A percentile compares a stretch with the other conserved stretches of the same genome.
Conservation (phyloP, 1,140 invertebrate genomes). For the Neodiprion fabricii region DNA sequence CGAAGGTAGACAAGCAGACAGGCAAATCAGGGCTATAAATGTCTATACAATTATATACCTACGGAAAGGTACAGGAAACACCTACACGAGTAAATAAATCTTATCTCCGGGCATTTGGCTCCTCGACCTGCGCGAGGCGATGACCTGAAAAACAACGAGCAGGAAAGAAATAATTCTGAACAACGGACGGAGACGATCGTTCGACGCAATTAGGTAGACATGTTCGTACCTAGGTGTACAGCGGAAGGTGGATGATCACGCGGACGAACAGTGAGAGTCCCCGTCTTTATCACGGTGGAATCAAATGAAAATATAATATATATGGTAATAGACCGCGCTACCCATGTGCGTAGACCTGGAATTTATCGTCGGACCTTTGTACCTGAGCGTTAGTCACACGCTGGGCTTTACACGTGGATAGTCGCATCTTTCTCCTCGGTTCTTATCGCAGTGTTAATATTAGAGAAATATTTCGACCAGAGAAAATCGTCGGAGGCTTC, state of each 20-base stretch:
- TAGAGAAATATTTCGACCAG: not conserved
- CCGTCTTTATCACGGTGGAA: not conserved
- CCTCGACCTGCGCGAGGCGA: no score
- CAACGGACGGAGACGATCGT: not conserved
- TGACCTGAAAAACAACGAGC: not conserved
- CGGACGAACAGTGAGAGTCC: no score
- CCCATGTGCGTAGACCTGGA: not conserved
- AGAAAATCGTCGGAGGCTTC: no score
- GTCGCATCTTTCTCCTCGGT: not conserved
- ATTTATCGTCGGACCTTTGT: constrained; percentile 7
- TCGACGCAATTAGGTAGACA: not conserved
- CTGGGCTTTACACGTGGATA: not conserved
- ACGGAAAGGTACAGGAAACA: no score
- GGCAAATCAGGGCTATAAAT: not conserved
- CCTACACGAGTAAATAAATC: no score
- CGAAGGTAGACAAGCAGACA: no score
- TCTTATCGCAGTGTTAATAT: not conserved
- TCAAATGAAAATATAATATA: constrained; percentile 6
- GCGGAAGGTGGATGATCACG: no score
- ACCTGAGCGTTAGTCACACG: not conserved
- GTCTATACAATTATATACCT: not conserved
- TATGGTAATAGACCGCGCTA: not conserved
- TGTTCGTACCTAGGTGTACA: no score
- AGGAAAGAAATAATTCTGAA: not conserved
- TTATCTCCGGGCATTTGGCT: no score